Base-by-base conservation (phyloP, 2,888 invertebrate genomes). In the Meiosimyza decipiens region DNA sequence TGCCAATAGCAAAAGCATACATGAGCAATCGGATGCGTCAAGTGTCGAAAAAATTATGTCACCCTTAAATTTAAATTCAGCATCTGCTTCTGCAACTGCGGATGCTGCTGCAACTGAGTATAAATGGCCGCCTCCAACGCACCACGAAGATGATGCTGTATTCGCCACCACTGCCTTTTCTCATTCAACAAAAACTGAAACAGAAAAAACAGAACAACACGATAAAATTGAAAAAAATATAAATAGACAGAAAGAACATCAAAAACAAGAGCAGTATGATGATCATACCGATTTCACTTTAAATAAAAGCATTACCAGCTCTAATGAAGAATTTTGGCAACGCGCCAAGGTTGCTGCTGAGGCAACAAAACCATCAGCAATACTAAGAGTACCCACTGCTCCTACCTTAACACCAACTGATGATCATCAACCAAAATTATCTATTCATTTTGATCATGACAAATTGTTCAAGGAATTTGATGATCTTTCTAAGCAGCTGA, bases 401-500 rank as follows among this genome's bases (percentile, higher is more conserved):
- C 63, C 75, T 70, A 67, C 71, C 47, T 72, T 75, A 73, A 65
- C 76, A 73, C 74, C 75, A 70, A 74, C 73, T 65, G 71, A 57
- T 65, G 60, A 72, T 64, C 60, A 60, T 72, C 76, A 65, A 65
- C 74, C 54, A 28, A 67, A 72, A 51, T 74, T 70, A 18, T 71
- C 74, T 71, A 71, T 74, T 16, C 71, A 78, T 70, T 82, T 83
- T 78, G 85, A 85, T 75, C 82, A 81, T 77, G 86, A 87, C 75
- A 83, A 81, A 77, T 80, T 87, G 51, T 86, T 87, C 82, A 87
- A 87, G 81, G 87, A 87, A 79, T 87, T 87, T 74, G 86, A 87
- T 71, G 82, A 84, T 51, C 79, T 86, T n/a, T 85, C 87, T 4
- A 84, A 84, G 73, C 82, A 85, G 66, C 80, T 87, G 65, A 81